phyloP scores from a whole-genome alignment of 2,113 vertebrate species.

The Plestiodon gilberti region DNA sequence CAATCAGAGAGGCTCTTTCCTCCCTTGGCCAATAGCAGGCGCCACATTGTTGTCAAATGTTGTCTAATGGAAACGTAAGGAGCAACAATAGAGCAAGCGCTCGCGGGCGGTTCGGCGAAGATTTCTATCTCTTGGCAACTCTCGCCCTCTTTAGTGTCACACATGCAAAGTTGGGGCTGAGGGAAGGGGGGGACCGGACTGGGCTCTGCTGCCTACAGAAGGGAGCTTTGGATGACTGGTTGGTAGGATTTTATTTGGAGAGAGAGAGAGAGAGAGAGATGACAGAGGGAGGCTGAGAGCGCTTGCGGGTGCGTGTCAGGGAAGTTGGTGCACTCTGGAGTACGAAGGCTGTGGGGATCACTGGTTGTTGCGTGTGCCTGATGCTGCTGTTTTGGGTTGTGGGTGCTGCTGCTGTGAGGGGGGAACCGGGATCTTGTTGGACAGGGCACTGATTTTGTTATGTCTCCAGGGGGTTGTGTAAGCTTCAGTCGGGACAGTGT shows the following conservation, averaged over 20 bases:
- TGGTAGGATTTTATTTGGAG: neutral
- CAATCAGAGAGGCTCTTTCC: slow-evolving; percentile 89
- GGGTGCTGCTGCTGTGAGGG: neutral
- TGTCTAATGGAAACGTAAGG: slow-evolving; percentile 95
- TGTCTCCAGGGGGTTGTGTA: neutral
- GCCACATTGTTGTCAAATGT: slow-evolving; percentile 98
- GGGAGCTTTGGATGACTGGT: neutral
- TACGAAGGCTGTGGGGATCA: neutral
- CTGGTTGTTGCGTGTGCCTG: neutral
- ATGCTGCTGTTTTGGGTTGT: neutral
- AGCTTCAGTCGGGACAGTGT: neutral
- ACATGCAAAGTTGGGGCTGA: slow-evolving; percentile 47
- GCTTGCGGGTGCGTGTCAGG: neutral
- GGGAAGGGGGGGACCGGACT: slow-evolving; percentile 24
- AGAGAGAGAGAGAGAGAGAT: neutral
- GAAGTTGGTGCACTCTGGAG: neutral
- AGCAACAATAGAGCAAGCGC: slow-evolving; percentile 90
- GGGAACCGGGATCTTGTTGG: neutral
- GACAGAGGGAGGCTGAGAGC: neutral
- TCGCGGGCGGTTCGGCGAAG: slow-evolving; percentile 65
- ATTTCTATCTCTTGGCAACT: slow-evolving; percentile 83
- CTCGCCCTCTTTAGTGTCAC: slow-evolving; percentile 81
- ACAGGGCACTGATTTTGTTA: neutral
- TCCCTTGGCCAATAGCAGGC: slow-evolving; percentile 91
- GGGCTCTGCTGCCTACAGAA: neutral